Evolutionary conservation across 2,888 invertebrate species (phyloP), one percentile per base, ranked within the genome.

Genomic region (Sylvicola fuscatus): DNA sequence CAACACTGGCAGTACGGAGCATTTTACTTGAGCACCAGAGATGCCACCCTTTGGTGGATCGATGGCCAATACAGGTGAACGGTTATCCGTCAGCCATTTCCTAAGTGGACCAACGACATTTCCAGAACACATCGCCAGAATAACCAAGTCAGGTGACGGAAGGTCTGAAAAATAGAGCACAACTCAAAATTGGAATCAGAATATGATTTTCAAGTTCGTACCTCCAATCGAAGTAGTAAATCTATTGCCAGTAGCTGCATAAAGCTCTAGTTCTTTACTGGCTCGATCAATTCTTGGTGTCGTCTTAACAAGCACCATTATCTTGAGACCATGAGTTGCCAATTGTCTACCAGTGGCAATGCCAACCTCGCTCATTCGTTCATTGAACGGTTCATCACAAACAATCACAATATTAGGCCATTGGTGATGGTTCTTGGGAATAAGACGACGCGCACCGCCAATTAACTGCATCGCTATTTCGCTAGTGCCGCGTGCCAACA

Each of bases 391-490:
- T 34, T 72, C 73, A 45, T 72, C 73, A 47, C 72, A 72, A 39
- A 87, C 63, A 40, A 80, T 72, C 37, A 77, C 78, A 34, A 83
- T 81, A 33, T 70, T 70, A 37, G 89, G 89, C 66, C 74, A 70
- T 60, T 90, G 90, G 61, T 90, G 90, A 41, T 75, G 74, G 58
- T 90, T 90, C 47, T 78, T 72, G 32, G 86, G 78, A 51, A 80
- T 83, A 38, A 89, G 63, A 36, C 87, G 65, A 47, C 84, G 76
- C 27, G 75, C 78, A 35, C 90, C 89, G 29, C 90, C 90, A 38
- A 83, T 61, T 35, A 90, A 62, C 45, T 80, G 76, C 10, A 84
- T 66, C 40, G 79, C 77, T 61, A 89, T 76, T 61, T 90, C 90
- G 37, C 78, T 72, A 17, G 79, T 75, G 31, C 83, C 84, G 42